Base-by-base conservation (phyloP, 2,888 invertebrate species). In the Dyspetes luteomarginatus region DNA sequence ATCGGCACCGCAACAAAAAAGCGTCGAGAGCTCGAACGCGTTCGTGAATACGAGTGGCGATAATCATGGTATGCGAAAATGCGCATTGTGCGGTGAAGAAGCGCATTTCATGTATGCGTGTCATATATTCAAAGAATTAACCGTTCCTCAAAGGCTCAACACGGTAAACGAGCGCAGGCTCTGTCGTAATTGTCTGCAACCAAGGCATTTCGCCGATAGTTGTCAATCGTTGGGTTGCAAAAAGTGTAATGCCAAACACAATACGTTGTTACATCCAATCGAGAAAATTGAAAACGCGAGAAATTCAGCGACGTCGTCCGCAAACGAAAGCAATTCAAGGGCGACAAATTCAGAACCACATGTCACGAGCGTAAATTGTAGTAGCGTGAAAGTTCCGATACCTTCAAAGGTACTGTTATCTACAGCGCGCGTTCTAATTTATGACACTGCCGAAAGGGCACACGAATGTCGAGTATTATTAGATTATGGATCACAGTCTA, bases 141-240 rank as follows among this genome's bases (percentile, higher is more conserved):
- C 64, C n/a, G 30, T 75, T 9, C 55, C 60, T 24, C 62, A 69
- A 45, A 58, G 64, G 12, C 0, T 71, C 3, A 52, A 9, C 45
- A 67, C 36, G 19, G 52, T 72, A 26, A 77, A 76, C 48, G 60
- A 68, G 7, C 55, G 58, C 1, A 68, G 30, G 15, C 30, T 77
- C 15, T 68, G 72, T 52, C 67, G 71, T 4, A 81, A 81, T 24
- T 80, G 71, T 69, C 17, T 76, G 30, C 15, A 58, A 19, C 3
- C 15, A 0, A 52, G 41, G n/a, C 50, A 62, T 17, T 24, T 28
- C 12, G 56, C 55, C 0, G 62, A 43, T 3, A 64, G 43, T 71
- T 71, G 69, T 69, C 15, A 41, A 24, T 64, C 64, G 62, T 30
- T 5, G 30, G 5, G 5, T 3, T 45, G 45, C n/a, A 9, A n/a